phyloP scores from a whole-genome alignment of 2,888 invertebrate genomes.

The Metallyticus violacea region DNA sequence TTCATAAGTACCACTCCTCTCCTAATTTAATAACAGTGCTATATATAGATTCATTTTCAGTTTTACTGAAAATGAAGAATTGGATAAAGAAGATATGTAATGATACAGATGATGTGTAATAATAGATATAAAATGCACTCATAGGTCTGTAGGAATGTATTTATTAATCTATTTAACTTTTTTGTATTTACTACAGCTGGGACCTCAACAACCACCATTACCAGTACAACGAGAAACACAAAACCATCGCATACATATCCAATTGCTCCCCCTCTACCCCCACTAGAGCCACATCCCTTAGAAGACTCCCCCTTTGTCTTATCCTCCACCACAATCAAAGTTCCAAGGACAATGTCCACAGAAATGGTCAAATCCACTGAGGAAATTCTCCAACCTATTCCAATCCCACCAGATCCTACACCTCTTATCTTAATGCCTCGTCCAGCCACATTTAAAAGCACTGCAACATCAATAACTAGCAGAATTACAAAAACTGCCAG shows the following conservation, averaged over 20 bases:
- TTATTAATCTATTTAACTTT: too few species aligned
- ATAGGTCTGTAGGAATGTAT: too few species aligned
- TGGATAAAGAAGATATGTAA: too few species aligned
- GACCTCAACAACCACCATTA: not conserved
- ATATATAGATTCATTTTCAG: too few species aligned
- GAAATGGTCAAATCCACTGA: not conserved
- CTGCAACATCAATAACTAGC: too few species aligned
- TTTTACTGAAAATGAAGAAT: too few species aligned
- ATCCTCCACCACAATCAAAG: too few species aligned
- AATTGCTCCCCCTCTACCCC: slow-evolving; percentile 17
- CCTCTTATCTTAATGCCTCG: not conserved
- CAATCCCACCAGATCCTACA: slow-evolving; percentile 6
- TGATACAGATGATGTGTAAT: too few species aligned
- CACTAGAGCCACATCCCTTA: not conserved
- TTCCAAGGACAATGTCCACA: not conserved
- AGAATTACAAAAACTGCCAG: not conserved
- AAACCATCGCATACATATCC: not conserved
- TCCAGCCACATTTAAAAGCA: not conserved
- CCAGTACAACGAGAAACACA: not conserved
- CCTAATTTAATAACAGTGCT: too few species aligned
- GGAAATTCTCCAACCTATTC: not conserved
- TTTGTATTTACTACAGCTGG: not conserved
- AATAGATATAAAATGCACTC: too few species aligned
- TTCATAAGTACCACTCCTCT: too few species aligned
- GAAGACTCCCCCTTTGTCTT: not conserved